Base-by-base conservation (phyloP, 2,797 vertebrate species). In the Pangasius larnaudii region DNA sequence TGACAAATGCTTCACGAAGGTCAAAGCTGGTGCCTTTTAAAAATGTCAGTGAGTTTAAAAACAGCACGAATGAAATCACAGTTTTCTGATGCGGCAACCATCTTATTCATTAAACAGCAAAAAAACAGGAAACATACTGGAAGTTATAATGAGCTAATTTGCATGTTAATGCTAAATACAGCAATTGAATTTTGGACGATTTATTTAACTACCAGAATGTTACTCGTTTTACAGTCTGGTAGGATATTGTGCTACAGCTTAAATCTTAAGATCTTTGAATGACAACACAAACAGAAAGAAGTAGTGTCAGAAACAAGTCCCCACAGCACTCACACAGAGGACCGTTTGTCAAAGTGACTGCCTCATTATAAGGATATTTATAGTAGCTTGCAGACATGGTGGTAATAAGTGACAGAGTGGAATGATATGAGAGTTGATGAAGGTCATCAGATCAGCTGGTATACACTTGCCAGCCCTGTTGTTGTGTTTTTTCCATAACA, bases 331-430 rank as follows among this genome's bases (percentile, higher is more conserved):
- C 53, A 36, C 77, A 58, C n/a, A 36, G n/a, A 58, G 51, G 51
- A 79, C 51, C 1, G 16, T 49, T 75, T 74, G 46, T 78, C 49
- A 53, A 53, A 78, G 77, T 22, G 51, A 36, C 30, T 56, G 18
- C 30, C 19, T 80, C 30, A 36, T 80, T 80, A 36, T 39, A 39
- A 80, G 10, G 10, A 58, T 59, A 80, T 80, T 80, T 80, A 59
- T 80, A 80, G 78, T 39, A 59, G 78, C 30, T 80, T 59, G 53
- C 1, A 39, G 53, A 39, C 19, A 59, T 33, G 51, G 33, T 80
- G 53, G 58, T 56, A 49, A 49, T 51, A 59, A 58, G 33, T 39
- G 78, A 59, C 53, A 13, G 30, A 80, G 19, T 39, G 33, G 30
- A 59, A 80, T 59, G 19, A 80, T 27, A 10, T 39, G 19, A 80